These are phyloP conservation scores for Pseudopodoces humilis DNA, from an alignment of 2,113 vertebrate genomes.

Conservation along the genomic window DNA sequence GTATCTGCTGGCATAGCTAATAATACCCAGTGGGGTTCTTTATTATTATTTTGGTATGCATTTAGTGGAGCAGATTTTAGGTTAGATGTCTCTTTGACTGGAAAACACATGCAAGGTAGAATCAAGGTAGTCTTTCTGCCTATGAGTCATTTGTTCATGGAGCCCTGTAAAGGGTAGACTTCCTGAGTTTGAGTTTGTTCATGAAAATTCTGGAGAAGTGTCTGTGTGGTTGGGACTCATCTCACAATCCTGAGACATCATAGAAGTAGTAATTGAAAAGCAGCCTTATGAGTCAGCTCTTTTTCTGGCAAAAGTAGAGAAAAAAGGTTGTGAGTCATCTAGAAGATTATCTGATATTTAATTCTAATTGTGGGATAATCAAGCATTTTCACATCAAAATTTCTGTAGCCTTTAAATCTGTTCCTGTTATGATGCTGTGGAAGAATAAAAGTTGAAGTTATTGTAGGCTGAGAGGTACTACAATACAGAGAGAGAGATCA, in stretches of 20 bases:
- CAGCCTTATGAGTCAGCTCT: background rate
- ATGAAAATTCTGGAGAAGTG: background rate
- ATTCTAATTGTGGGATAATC: background rate
- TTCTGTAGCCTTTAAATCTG: background rate
- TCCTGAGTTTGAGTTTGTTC: background rate
- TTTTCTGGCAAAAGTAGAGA: background rate
- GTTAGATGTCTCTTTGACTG: background rate
- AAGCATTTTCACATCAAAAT: background rate
- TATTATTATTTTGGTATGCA: background rate
- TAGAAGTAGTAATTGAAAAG: background rate
- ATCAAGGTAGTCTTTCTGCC: background rate
- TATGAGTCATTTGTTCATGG: background rate
- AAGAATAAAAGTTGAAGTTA: background rate
- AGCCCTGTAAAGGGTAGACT: background rate
- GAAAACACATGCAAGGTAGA: background rate
- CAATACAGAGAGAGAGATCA: background rate
- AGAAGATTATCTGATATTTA: background rate
- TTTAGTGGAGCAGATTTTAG: background rate
- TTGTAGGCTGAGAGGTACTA: background rate
- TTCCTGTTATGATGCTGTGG: background rate
- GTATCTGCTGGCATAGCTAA: rapidly evolving
- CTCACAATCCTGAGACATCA: background rate
- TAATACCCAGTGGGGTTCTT: background rate
- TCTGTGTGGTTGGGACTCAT: background rate
- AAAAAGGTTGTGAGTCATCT: background rate